A percentile compares a stretch with the other conserved stretches of the same genome.
phyloP scores from a whole-genome alignment of 1,140 invertebrate species.

The Grapholita molesta region DNA sequence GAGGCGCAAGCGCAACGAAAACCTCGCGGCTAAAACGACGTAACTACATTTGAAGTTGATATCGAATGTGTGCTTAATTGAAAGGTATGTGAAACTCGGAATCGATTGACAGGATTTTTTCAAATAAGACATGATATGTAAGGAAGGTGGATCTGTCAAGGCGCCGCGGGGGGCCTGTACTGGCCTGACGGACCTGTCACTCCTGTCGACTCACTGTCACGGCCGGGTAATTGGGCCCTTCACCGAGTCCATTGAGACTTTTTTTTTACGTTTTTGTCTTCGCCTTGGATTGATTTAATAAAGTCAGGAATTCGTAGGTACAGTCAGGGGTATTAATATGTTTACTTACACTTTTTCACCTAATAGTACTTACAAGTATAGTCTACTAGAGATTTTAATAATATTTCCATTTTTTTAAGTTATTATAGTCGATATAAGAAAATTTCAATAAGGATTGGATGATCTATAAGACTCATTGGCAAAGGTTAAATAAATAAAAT shows the following conservation, averaged over 20 bases:
- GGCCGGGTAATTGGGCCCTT: conserved; percentile 16
- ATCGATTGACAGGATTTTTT: not conserved
- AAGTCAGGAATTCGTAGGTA: no score
- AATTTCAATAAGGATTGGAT: no score
- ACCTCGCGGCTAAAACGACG: not conserved
- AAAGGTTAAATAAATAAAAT: no score
- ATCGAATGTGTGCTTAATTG: not conserved
- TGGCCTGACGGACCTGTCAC: conserved; percentile 16
- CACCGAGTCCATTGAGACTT: conserved; percentile 19
- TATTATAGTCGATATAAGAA: no score
- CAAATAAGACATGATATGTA: not conserved
- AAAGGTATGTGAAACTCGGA: not conserved
- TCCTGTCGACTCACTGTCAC: conserved; percentile 35
- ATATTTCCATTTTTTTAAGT: no score
- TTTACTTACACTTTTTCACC: no score
- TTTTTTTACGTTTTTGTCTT: conserved; percentile 31
- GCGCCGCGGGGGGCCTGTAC: conserved; percentile 9
- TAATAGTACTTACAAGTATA: no score
- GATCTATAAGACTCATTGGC: no score
- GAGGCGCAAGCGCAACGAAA: not conserved
- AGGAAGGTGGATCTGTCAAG: not conserved
- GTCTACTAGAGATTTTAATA: no score
- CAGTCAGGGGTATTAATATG: not conserved
- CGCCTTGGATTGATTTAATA: not conserved
- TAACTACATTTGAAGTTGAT: not conserved